phyloP scores from a whole-genome alignment of 1,140 invertebrate genomes.

The Ceratina calcarata region DNA sequence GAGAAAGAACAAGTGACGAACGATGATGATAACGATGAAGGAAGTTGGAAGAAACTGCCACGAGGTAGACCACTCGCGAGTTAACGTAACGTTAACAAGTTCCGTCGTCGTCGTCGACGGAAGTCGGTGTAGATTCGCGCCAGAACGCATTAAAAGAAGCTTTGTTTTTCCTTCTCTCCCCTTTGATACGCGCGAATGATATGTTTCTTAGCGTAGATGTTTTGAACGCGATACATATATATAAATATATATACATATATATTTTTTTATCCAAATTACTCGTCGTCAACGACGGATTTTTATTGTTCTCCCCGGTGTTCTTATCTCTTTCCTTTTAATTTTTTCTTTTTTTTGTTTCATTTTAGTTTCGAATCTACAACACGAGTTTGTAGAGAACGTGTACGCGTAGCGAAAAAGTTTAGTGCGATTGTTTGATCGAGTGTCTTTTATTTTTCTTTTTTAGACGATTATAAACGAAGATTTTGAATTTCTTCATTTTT shows the following conservation, averaged over 20 bases:
- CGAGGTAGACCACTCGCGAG: constrained; percentile 18
- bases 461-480: neutral
- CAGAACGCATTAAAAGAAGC: constrained; percentile 18
- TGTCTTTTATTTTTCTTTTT: neutral
- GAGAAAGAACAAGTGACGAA: constrained; percentile 10
- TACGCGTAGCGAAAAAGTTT: neutral
- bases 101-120: neutral
- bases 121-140: neutral
- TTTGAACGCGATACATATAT: constrained; percentile 8
- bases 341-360: neutral
- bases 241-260: constrained; percentile 3
- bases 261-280: constrained; percentile 11
- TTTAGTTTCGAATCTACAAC: neutral
- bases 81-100: no score
- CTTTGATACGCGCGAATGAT: neutral
- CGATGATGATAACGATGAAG: neutral
- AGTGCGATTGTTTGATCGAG: neutral
- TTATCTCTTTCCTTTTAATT: neutral
- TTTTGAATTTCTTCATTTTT: neutral
- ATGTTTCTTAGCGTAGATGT: constrained; percentile 13
- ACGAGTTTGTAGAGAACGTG: neutral
- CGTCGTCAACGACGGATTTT: neutral
- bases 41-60: constrained; percentile 66
- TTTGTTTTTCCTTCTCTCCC: neutral
- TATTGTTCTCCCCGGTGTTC: constrained; percentile 3